Conservation (phyloP, 2,113 vertebrate species). For the Gymnobelideus leadbeateri region DNA sequence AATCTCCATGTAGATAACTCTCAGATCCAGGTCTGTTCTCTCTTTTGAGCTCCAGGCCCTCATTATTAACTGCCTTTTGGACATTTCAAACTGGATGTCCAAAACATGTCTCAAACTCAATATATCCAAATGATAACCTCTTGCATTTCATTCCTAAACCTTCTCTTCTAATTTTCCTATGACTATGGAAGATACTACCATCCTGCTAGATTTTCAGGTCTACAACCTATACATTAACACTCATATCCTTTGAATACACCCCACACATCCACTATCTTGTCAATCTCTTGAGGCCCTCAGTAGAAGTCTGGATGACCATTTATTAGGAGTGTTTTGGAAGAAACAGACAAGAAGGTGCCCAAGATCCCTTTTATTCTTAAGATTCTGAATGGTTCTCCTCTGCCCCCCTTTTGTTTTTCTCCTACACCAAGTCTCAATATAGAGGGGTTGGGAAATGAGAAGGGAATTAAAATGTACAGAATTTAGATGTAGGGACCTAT, state of each 20-base stretch:
- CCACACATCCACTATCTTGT: background rate
- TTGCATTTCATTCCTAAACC: background rate
- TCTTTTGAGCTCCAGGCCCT: background rate
- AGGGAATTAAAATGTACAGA: background rate
- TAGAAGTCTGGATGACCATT: background rate
- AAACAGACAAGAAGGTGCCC: background rate
- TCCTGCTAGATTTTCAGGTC: background rate
- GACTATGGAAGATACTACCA: background rate
- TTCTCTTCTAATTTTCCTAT: background rate
- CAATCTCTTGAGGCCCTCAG: too few species aligned
- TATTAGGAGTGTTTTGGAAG: background rate
- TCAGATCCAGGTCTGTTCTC: background rate
- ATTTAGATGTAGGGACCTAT: background rate
- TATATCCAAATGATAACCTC: too few species aligned
- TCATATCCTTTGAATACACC: background rate
- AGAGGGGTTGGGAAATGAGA: background rate
- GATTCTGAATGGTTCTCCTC: background rate
- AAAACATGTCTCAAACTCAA: too few species aligned
- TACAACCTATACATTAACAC: background rate
- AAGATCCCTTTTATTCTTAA: background rate
- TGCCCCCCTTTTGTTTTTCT: background rate
- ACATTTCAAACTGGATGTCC: background rate
- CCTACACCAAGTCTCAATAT: background rate
- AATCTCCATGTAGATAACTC: background rate
- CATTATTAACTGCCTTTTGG: background rate